Percentiles rank a stretch among this genome's conserved stretches.
These are phyloP conservation scores for Idaea biselata DNA, from an alignment of 2,888 invertebrate genomes.

Conservation along the genomic window DNA sequence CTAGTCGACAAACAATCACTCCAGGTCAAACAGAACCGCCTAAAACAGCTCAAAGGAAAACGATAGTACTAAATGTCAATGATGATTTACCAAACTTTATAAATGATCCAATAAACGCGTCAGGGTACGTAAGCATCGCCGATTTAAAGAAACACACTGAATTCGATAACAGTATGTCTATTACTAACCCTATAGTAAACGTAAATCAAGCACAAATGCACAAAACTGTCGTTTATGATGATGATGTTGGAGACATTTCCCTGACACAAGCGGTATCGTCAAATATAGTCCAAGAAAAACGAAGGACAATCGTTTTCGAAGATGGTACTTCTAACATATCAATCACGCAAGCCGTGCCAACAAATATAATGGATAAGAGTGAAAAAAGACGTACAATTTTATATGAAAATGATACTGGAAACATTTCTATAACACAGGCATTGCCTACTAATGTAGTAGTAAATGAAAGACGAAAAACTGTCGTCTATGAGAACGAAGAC, in stretches of 20 bases:
- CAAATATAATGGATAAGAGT: constrained; percentile 27
- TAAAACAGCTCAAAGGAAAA: constrained; percentile 45
- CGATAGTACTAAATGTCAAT: constrained; percentile 54
- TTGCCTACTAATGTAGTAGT: constrained; percentile 26
- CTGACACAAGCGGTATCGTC: constrained; percentile 37
- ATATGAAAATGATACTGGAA: constrained; percentile 30
- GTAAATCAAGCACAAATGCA: constrained; percentile 14
- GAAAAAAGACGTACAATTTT: constrained; percentile 35
- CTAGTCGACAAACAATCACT: not conserved
- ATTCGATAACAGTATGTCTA: constrained; percentile 15
- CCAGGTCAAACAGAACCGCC: constrained; percentile 10
- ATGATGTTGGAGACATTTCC: constrained; percentile 35
- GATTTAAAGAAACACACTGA: constrained; percentile 14
- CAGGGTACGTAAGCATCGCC: constrained; percentile 10
- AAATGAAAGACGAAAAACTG: constrained; percentile 25
- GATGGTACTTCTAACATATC: constrained; percentile 37
- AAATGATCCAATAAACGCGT: constrained; percentile 29
- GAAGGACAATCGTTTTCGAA: constrained; percentile 31
- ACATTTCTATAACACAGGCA: constrained; percentile 41
- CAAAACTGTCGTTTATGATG: constrained; percentile 34
- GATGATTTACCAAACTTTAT: constrained; percentile 63
- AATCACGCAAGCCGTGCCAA: constrained; percentile 37
- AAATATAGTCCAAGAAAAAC: constrained; percentile 27
- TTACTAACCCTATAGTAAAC: constrained; percentile 13
- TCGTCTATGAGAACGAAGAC: constrained; percentile 26